Conservation (phyloP, 1,140 invertebrate genomes). For the Drosophila micromelanica region DNA sequence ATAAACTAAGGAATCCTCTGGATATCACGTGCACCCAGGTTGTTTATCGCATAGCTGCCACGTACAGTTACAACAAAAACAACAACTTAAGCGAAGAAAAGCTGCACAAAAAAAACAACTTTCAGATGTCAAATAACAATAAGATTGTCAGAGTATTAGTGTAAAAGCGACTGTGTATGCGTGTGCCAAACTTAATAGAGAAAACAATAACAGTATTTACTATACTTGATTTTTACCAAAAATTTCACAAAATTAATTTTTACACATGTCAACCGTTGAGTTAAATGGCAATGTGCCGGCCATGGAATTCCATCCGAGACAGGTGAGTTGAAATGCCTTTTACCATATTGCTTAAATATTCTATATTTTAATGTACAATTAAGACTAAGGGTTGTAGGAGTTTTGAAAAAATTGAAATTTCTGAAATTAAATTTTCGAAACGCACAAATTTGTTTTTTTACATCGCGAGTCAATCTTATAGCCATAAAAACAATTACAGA, state of each 20-base stretch:
- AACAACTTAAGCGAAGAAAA: constrained; percentile 18
- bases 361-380: too few relatives aligned
- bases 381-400: too few relatives aligned
- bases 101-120: constrained; percentile 1
- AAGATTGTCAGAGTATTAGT: constrained; percentile 29
- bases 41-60: constrained; percentile 42
- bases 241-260: constrained; percentile 5
- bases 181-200: constrained; percentile 32
- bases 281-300: constrained; percentile 64
- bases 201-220: constrained; percentile 15
- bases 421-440: too few relatives aligned
- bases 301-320: constrained; percentile 67
- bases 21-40: background rate
- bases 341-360: too few relatives aligned
- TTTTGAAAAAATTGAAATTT: too few relatives aligned
- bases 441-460: too few relatives aligned
- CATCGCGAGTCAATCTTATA: too few relatives aligned
- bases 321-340: constrained; percentile 45
- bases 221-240: background rate
- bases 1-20: constrained; percentile 23
- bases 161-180: constrained; percentile 9
- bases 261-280: constrained; percentile 66
- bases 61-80: constrained; percentile 42
- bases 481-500: too few relatives aligned
- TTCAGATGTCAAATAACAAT: constrained; percentile 46